Percentiles rank a stretch among this genome's conserved stretches.
These are phyloP conservation scores for Linyphia triangularis DNA, from an alignment of 2,888 invertebrate genomes.

Conservation along the genomic window DNA sequence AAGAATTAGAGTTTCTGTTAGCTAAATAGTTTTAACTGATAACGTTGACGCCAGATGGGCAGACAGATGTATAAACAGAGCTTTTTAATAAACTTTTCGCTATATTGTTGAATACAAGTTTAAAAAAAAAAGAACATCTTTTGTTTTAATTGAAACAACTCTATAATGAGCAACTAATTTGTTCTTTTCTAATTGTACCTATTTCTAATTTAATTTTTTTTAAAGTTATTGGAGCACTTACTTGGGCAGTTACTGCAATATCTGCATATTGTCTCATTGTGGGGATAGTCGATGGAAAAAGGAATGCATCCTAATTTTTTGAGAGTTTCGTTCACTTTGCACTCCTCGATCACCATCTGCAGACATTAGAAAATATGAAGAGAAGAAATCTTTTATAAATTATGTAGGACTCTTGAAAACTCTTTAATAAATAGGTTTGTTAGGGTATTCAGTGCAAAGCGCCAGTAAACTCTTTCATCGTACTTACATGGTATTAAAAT, in stretches of 20 bases:
- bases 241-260: conserved; percentile 10
- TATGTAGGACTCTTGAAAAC: too few species aligned
- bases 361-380: too few species aligned
- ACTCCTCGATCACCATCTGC: conserved; percentile 52
- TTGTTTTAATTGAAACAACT: background rate
- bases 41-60: too few species aligned
- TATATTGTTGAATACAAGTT: background rate
- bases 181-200: background rate
- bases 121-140: background rate
- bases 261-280: conserved; percentile 38
- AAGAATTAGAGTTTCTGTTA: too few species aligned
- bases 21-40: too few species aligned
- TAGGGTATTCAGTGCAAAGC: too few species aligned
- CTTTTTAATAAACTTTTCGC: too few species aligned
- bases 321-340: conserved; percentile 33
- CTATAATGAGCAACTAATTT: background rate
- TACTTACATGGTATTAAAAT: too few species aligned
- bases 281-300: conserved; percentile 28
- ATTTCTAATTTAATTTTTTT: background rate
- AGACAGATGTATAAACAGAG: too few species aligned
- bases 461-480: too few species aligned
- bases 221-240: conserved; percentile 9
- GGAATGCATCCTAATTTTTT: conserved; percentile 34
- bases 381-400: too few species aligned
- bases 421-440: too few species aligned